Base-by-base conservation (phyloP, 2,113 vertebrate genomes). In the Sylvia atricapilla region DNA sequence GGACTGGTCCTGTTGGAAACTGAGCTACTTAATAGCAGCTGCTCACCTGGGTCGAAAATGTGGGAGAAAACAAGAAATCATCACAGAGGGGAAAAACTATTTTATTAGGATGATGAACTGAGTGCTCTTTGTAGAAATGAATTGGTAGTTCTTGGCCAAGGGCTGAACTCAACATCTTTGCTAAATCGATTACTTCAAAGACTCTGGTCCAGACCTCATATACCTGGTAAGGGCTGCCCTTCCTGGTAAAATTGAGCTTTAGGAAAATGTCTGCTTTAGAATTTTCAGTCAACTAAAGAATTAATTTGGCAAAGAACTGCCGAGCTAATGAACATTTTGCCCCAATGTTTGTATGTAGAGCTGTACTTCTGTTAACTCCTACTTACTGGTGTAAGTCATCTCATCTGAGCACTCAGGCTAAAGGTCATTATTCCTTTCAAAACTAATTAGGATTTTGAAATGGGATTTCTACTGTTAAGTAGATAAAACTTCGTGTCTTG, bases 371-470 rank as follows among this genome's bases (percentile, higher is more conserved):
- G 33, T 55, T 70, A 39, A 74, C 35, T 94, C 81, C 81, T 82
- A 87, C 66, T 84, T 82, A n/a, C 1, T 60, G n/a, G 58, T 25
- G 58, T 60, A 60, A 60, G 35, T 37, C 15, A 84, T 63, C 47
- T 84, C 37, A 91, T 59, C 60, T 82, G 30, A 96, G 60, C 39
- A 67, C 47, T 75, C 66, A 84, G 53, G 62, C 31, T 89, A 87
- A 94, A 93, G 78, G 77, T 82, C 66, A 87, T 47, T 64, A 69
- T 31, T 87, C 8, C 56, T 93, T 92, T 93, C 24, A 89, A 81
- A 93, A 87, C 73, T 84, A 87, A 89, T 94, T 58, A 91, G 33
- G 21, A 91, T 53, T 81, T 89, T 87, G 16, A 78, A 84, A 78
- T 21, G 47, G 47, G 39, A 75, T 94, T 91, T 87, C 52, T 78